These are phyloP conservation scores for Unio pictorum DNA, from an alignment of 2,888 invertebrate genomes.

Conservation along the genomic window DNA sequence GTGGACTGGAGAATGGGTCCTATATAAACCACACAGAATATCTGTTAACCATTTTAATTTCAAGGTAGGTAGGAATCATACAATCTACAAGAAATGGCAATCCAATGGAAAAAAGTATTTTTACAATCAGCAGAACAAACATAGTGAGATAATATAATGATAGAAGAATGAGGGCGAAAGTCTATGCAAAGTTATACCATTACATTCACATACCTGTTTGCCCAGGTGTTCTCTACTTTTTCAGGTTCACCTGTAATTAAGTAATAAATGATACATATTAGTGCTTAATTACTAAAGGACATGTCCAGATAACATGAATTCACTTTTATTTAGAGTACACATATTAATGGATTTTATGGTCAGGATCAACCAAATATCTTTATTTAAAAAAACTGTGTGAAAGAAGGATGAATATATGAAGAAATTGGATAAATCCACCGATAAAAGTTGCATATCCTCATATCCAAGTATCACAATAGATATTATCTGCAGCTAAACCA, in stretches of 20 bases:
- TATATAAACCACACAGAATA: neutral
- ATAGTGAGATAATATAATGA: neutral
- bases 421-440: too few relatives aligned
- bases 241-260: constrained; percentile 51
- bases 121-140: neutral
- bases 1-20: neutral
- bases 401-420: too few relatives aligned
- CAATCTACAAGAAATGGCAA: neutral
- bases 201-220: constrained; percentile 44
- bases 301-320: too few relatives aligned
- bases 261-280: neutral
- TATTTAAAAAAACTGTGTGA: too few relatives aligned
- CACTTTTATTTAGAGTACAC: too few relatives aligned
- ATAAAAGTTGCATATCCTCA: too few relatives aligned
- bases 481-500: too few relatives aligned
- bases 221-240: constrained; percentile 52
- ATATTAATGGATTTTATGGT: too few relatives aligned
- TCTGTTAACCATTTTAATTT: neutral
- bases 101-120: neutral
- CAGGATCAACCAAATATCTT: too few relatives aligned
- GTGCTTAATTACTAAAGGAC: too few relatives aligned
- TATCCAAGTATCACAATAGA: too few relatives aligned
- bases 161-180: neutral
- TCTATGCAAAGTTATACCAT: neutral
- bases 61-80: neutral